Evolutionary conservation across 2,888 invertebrate genomes (phyloP), one percentile per base, ranked within the genome.

Genomic region (Hyles lineata): DNA sequence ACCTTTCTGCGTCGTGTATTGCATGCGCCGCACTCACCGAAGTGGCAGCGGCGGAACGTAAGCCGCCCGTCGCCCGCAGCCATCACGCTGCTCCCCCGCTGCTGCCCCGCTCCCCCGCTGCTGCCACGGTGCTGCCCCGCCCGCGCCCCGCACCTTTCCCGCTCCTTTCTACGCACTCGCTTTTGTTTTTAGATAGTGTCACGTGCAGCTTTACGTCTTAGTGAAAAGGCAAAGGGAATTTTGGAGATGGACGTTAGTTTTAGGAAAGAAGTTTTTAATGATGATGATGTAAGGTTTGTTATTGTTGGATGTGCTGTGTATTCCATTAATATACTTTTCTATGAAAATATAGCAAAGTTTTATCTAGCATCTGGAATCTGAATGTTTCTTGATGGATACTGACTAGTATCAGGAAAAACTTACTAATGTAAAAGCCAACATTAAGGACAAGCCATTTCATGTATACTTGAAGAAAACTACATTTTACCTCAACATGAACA

Each of bases 41-140:
- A 91, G 92, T 92, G 92, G 93, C 92, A 92, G 92, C 92, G 92
- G 93, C 92, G 91, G 91, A 86, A 85, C 87, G 89, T 83, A 86
- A 86, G 85, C 82, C 80, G 75, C 77, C 78, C 80, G 82, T 84
- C 85, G 89, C 93, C 92, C 76, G 83, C 75, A 90, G 93, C 88
- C 81, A 88, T 92, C 93, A 93, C 93, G 92, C 85, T 77, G 70
- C 77, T 69, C 77, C 78, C 74, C 67, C 35, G 63, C 63, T 6
- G 50, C 25, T 8, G 17, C 19, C 17, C 82, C 80, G 75, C 81
- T 84, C 84, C 89, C 93, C 92, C 76, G 83, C 75, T 89, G 78
- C 73, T 11, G 0, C 19, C 17, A 0, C 19, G 17, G 19, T 4
- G 17, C 15, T 19, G 1, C 78, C 74, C 67, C 35, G 35, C 63